Percentiles rank a stretch among this genome's conserved stretches.
Conservation (phyloP, 92 coral and sea anemone genomes). For the Palythoa grandis region DNA sequence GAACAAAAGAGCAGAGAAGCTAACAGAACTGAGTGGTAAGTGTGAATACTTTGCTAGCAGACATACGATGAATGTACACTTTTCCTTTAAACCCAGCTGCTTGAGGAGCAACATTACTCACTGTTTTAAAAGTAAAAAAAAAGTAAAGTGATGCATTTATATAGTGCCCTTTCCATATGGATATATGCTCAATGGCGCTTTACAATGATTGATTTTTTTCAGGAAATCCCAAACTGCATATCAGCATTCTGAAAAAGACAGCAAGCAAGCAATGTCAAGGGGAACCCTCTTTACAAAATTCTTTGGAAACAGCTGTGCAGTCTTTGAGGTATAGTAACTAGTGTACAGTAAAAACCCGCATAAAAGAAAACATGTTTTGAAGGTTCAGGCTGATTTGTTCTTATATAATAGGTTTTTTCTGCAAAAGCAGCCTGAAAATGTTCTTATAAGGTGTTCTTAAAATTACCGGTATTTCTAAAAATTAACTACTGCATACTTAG, state of each 20-base stretch:
- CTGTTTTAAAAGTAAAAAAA: too few relatives aligned
- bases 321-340: slow-evolving; percentile 68
- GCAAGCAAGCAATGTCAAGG: slow-evolving; percentile 88
- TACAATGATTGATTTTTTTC: neutral
- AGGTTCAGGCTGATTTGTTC: too few relatives aligned
- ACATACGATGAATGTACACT: too few relatives aligned
- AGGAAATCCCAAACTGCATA: slow-evolving; percentile 96
- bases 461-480: too few relatives aligned
- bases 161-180: neutral
- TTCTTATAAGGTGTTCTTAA: too few relatives aligned
- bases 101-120: too few relatives aligned
- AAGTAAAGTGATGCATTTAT: neutral
- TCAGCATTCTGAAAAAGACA: slow-evolving; percentile 72
- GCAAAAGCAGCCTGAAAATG: too few relatives aligned
- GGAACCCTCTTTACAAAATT: slow-evolving; percentile 94
- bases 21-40: slow-evolving; percentile 93
- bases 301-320: slow-evolving; percentile 77
- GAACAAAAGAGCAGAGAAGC: slow-evolving; percentile 83
- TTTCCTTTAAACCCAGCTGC: too few relatives aligned
- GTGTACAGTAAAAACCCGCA: too few relatives aligned
- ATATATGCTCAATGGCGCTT: neutral
- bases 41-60: neutral
- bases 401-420: too few relatives aligned
- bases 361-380: too few relatives aligned
- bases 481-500: too few relatives aligned